These are phyloP conservation scores for Etheostoma nigrum DNA, from an alignment of 2,797 vertebrate genomes.

Conservation along the genomic window DNA sequence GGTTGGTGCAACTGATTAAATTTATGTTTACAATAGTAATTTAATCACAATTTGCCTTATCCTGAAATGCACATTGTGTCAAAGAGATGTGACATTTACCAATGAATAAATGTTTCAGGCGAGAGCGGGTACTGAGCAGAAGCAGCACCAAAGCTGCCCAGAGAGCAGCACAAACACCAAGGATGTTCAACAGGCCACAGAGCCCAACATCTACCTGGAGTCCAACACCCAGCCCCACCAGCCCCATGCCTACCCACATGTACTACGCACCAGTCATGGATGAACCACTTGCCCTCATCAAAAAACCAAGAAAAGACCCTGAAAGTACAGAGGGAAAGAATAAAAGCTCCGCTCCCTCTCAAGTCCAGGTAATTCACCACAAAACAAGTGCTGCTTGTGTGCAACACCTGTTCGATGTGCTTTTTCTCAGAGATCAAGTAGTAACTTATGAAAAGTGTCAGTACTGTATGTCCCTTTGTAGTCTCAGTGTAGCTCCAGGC, in stretches of 20 bases:
- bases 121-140: slow-evolving; percentile 81
- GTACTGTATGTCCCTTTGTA: slow-evolving; percentile 49
- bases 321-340: slow-evolving; percentile 72
- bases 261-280: slow-evolving; percentile 84
- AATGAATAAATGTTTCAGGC: slow-evolving; percentile 66
- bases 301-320: slow-evolving; percentile 83
- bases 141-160: slow-evolving; percentile 66
- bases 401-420: background rate
- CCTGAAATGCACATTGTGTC: background rate
- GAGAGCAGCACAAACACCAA: slow-evolving; percentile 50
- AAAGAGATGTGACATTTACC: background rate
- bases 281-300: slow-evolving; percentile 87
- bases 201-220: slow-evolving; percentile 83
- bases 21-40: background rate
- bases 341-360: slow-evolving; percentile 60
- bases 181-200: slow-evolving; percentile 69
- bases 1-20: slow-evolving; percentile 60
- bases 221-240: slow-evolving; percentile 80
- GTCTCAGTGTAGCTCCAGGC: slow-evolving; percentile 69
- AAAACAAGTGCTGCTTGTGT: background rate
- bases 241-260: slow-evolving; percentile 75
- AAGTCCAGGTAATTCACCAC: slow-evolving; percentile 81
- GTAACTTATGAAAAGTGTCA: slow-evolving; percentile 9
- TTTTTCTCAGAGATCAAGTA: background rate
- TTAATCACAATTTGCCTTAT: background rate